These are phyloP conservation scores for Regulus satrapa DNA, from an alignment of 2,113 vertebrate genomes.

Conservation along the genomic window DNA sequence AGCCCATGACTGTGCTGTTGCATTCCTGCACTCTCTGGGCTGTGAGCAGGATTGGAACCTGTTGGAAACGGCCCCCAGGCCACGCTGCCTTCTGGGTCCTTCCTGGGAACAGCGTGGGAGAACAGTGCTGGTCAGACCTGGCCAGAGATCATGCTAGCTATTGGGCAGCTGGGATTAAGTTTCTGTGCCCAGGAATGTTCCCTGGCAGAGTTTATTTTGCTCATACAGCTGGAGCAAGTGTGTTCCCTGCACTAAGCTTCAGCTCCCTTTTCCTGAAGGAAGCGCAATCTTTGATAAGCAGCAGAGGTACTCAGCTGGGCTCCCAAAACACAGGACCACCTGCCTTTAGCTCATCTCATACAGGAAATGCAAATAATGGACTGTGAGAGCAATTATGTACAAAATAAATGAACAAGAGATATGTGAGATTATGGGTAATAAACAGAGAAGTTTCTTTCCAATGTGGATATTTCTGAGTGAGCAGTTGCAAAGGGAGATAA, in stretches of 20 bases:
- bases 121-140: not conserved
- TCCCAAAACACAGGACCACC: not conserved
- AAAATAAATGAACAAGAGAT: not conserved
- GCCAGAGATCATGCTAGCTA: not conserved
- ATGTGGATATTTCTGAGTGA: not conserved
- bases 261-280: not conserved
- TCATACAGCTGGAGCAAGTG: not conserved
- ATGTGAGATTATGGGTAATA: not conserved
- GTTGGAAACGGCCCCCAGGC: rapidly evolving
- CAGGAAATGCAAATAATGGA: not conserved
- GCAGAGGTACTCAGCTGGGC: not conserved
- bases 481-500: not conserved
- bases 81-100: rapidly evolving
- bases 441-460: not conserved
- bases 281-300: rapidly evolving
- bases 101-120: rapidly evolving
- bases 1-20: not conserved
- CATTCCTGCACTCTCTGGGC: not conserved
- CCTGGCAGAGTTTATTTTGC: not conserved
- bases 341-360: not conserved
- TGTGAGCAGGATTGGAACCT: not conserved
- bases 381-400: not conserved
- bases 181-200: not conserved
- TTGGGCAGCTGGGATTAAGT: not conserved
- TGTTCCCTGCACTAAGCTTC: not conserved